A percentile compares a stretch with the other conserved stretches of the same genome.
Evolutionary conservation across 2,113 vertebrate genomes (phyloP).

Genomic region (Calypte anna): DNA sequence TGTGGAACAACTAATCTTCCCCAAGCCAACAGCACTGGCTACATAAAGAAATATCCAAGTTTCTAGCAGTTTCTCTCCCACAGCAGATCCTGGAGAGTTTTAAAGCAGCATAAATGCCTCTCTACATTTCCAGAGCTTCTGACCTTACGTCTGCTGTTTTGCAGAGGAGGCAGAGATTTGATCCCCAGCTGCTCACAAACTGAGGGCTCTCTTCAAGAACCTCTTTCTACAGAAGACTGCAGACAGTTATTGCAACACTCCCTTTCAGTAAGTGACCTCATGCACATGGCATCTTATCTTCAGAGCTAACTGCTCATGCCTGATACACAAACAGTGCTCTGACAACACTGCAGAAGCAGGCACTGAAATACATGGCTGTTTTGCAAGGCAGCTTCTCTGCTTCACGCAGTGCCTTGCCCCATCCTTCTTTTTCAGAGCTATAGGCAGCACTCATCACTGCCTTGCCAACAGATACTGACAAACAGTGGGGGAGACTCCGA

Average conservation of each 20-base stretch:
- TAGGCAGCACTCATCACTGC: background rate
- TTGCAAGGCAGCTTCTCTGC: conserved; percentile 10
- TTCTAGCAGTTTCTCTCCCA: background rate
- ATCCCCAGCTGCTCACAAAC: background rate
- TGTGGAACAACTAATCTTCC: background rate
- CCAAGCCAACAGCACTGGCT: background rate
- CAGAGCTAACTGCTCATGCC: background rate
- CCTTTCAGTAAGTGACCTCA: conserved; percentile 7
- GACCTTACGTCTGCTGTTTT: background rate
- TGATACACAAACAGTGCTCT: conserved; percentile 44
- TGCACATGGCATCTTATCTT: conserved; percentile 2
- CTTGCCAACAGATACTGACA: conserved; percentile 4
- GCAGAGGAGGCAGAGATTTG: background rate
- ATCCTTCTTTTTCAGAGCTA: background rate
- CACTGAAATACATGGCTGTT: conserved; percentile 23
- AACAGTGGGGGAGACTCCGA: background rate
- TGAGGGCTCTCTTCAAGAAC: background rate
- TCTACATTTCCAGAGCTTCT: background rate
- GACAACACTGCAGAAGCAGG: conserved; percentile 30
- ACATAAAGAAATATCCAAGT: background rate
- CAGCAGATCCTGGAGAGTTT: background rate
- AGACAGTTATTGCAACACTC: background rate
- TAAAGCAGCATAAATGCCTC: background rate
- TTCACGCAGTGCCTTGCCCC: conserved; percentile 20
- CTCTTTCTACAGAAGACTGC: background rate